Conservation (phyloP, 2,888 invertebrate genomes). For the Chymomyza caudatula region DNA sequence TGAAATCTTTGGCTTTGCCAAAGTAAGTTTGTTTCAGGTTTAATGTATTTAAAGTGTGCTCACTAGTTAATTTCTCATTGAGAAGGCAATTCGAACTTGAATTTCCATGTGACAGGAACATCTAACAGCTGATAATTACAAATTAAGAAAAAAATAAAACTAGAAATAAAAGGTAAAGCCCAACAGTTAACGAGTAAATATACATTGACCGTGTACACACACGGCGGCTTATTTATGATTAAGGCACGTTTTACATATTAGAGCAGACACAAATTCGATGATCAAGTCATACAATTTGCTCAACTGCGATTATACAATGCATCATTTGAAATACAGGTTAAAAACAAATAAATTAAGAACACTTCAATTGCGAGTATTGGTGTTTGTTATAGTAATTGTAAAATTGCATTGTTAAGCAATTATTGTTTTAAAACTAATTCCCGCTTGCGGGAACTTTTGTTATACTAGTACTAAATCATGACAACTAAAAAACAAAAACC, state of each 20-base stretch:
- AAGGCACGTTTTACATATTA: slow-evolving; percentile 59
- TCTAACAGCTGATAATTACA: neutral
- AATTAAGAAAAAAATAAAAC: slow-evolving; percentile 25
- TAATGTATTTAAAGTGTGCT: slow-evolving; percentile 2
- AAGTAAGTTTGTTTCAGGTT: neutral
- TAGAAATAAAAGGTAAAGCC: neutral
- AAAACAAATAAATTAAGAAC: slow-evolving; percentile 28
- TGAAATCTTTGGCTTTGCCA: neutral
- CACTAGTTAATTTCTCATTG: slow-evolving; percentile 33
- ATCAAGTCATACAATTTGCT: neutral
- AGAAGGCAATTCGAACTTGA: slow-evolving; percentile 62
- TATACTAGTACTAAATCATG: slow-evolving; percentile 5
- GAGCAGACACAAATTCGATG: neutral
- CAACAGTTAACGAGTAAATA: neutral
- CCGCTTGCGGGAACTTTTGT: slow-evolving; percentile 12
- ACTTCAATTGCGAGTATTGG: slow-evolving; percentile 33
- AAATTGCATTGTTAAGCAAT: slow-evolving; percentile 34
- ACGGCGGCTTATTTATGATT: slow-evolving; percentile 37
- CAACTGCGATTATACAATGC: slow-evolving; percentile 2
- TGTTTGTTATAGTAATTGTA: slow-evolving; percentile 14
- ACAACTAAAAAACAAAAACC: slow-evolving; percentile 2
- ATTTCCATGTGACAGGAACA: slow-evolving; percentile 38
- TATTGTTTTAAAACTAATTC: slow-evolving; percentile 20
- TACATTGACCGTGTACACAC: neutral
- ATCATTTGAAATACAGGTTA: neutral